These are phyloP conservation scores for Neocrepidodera transversa DNA, from an alignment of 2,888 invertebrate genomes.

Conservation along the genomic window DNA sequence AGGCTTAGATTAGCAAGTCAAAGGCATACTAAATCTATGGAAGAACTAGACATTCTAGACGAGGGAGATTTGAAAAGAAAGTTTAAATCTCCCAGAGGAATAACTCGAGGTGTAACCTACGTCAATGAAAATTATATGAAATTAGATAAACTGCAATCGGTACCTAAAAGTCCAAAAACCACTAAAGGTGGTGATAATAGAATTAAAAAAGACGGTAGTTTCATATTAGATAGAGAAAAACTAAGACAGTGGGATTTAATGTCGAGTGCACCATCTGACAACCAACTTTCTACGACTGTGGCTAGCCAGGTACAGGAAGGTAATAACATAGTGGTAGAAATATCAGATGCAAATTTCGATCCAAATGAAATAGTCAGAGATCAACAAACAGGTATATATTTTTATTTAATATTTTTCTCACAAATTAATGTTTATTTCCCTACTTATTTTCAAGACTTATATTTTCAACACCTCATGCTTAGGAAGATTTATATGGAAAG, in stretches of 20 bases:
- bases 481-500: no score
- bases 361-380: slow-evolving; percentile 47
- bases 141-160: slow-evolving; percentile 55
- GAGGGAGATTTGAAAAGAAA: slow-evolving; percentile 49
- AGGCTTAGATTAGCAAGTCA: slow-evolving; percentile 80
- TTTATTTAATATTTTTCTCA: slow-evolving; percentile 33
- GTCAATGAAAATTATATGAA: slow-evolving; percentile 74
- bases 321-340: slow-evolving; percentile 55
- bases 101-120: slow-evolving; percentile 78
- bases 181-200: slow-evolving; percentile 60
- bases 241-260: slow-evolving; percentile 88
- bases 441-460: no score
- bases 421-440: no score
- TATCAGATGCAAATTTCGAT: slow-evolving; percentile 51
- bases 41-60: slow-evolving; percentile 73
- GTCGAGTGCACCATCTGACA: slow-evolving; percentile 72
- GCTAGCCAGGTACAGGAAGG: slow-evolving; percentile 50
- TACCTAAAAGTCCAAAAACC: slow-evolving; percentile 60
- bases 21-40: slow-evolving; percentile 82
- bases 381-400: slow-evolving; percentile 56
- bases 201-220: slow-evolving; percentile 54
- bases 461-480: no score
- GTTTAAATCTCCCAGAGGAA: slow-evolving; percentile 52
- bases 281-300: slow-evolving; percentile 47
- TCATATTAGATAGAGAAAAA: slow-evolving; percentile 80